Percentiles rank a stretch among this genome's conserved stretches.
Conservation (phyloP, 1,140 invertebrate genomes). For the Drosophila persimilis region DNA sequence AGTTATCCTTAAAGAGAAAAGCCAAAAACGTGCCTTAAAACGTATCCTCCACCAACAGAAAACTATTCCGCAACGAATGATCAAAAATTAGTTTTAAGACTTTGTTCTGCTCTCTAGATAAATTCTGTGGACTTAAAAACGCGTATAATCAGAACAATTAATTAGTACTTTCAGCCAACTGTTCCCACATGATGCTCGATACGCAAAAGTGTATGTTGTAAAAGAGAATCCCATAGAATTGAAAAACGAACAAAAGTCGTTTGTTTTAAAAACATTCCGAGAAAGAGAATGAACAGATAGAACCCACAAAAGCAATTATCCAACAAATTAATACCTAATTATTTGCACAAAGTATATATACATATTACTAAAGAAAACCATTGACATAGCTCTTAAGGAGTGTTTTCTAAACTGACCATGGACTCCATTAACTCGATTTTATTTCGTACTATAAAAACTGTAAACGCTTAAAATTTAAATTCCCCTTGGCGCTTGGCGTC, state of each 20-base stretch:
- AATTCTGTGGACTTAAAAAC: too few relatives aligned
- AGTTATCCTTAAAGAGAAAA: slow-evolving; percentile 8
- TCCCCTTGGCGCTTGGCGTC: background rate
- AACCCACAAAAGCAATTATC: background rate
- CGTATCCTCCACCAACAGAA: slow-evolving; percentile 29
- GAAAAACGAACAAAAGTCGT: background rate
- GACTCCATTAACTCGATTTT: slow-evolving; percentile 40
- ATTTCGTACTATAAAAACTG: slow-evolving; percentile 44
- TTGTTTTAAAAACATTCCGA: background rate
- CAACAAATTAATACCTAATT: background rate
- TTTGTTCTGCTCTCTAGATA: too few relatives aligned
- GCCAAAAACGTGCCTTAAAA: slow-evolving; percentile 63
- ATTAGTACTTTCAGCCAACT: too few relatives aligned
- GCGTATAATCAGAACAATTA: too few relatives aligned
- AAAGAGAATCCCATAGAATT: too few relatives aligned
- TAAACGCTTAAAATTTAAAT: slow-evolving; percentile 50
- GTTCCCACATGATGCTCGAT: too few relatives aligned
- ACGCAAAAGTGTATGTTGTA: too few relatives aligned
- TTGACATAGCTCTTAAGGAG: slow-evolving; percentile 24
- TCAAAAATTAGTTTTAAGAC: slow-evolving; percentile 3
- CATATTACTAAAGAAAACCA: background rate
- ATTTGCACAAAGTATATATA: slow-evolving; percentile 10
- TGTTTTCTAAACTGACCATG: slow-evolving; percentile 12
- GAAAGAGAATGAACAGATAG: background rate
- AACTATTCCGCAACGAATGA: slow-evolving; percentile 23